Evolutionary conservation across 1,140 invertebrate species (phyloP).

Genomic region (Apis laboriosa): DNA sequence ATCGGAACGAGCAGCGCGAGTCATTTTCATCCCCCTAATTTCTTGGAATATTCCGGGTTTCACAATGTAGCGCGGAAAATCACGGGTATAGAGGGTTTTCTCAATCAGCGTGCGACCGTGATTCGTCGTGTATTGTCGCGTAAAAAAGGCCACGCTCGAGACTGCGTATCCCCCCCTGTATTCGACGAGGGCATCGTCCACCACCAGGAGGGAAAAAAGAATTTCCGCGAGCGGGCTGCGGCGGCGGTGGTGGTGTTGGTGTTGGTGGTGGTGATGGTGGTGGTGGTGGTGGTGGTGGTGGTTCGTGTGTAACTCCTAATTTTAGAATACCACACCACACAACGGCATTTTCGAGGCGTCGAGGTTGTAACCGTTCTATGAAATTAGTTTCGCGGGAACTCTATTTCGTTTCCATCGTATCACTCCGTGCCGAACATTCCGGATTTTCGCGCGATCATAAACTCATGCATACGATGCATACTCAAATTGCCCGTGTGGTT

Average conservation of each 20-base stretch:
- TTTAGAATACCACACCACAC: slow-evolving; percentile 57
- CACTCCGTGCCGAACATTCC: slow-evolving; percentile 69
- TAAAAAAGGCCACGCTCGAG: slow-evolving; percentile 21
- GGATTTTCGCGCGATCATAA: slow-evolving; percentile 70
- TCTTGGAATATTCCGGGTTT: not conserved
- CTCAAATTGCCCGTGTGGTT: slow-evolving; percentile 66
- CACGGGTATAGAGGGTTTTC: not conserved
- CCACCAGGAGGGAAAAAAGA: not conserved
- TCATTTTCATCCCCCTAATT: slow-evolving; percentile 1
- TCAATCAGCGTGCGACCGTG: slow-evolving; percentile 14
- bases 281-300: not conserved
- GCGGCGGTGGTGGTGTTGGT: no score
- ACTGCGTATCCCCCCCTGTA: not conserved
- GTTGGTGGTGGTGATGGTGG: not conserved
- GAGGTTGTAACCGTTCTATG: slow-evolving; percentile 62
- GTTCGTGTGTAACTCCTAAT: slow-evolving; percentile 58
- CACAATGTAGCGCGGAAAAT: slow-evolving; percentile 7
- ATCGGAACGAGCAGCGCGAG: not conserved
- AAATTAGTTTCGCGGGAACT: slow-evolving; percentile 67
- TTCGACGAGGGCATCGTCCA: not conserved
- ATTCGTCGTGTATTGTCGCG: slow-evolving; percentile 42
- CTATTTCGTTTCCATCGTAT: slow-evolving; percentile 69
- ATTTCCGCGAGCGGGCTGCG: not conserved
- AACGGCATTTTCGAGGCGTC: slow-evolving; percentile 66
- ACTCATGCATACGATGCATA: slow-evolving; percentile 68